These are phyloP conservation scores for Tadarida brasiliensis DNA, from an alignment of 2,797 vertebrate species.

Conservation along the genomic window DNA sequence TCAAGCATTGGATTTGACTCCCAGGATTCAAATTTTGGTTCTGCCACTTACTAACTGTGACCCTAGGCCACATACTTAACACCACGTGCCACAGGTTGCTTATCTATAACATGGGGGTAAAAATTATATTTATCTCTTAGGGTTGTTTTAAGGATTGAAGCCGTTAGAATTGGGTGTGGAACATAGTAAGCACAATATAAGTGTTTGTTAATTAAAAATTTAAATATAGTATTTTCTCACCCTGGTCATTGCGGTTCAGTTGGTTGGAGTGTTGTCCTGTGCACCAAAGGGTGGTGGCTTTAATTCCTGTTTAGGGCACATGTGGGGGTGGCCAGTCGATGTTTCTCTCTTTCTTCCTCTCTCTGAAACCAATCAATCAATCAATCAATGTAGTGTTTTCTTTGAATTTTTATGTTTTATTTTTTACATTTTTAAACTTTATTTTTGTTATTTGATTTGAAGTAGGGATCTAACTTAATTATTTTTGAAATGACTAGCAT, in stretches of 20 bases:
- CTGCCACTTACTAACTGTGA: not conserved
- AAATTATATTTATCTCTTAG: not conserved
- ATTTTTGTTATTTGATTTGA: conserved; percentile 19
- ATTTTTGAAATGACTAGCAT: conserved; percentile 22
- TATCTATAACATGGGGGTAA: not conserved
- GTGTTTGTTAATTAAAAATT: not conserved
- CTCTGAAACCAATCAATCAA: too few species aligned
- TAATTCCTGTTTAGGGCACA: too few species aligned
- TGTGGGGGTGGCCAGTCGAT: too few species aligned
- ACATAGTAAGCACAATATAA: not conserved
- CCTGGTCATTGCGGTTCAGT: too few species aligned
- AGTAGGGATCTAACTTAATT: not conserved
- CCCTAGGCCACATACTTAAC: not conserved
- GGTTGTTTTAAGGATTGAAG: not conserved
- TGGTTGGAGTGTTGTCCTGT: too few species aligned
- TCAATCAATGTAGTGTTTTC: not conserved
- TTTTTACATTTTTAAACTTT: conserved; percentile 31
- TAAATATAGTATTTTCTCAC: not conserved
- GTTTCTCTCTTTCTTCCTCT: too few species aligned
- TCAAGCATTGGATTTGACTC: not conserved
- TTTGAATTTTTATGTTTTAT: conserved; percentile 7
- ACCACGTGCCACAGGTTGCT: not conserved
- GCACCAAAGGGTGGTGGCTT: too few species aligned
- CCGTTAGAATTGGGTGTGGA: conserved; percentile 8
- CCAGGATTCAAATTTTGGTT: not conserved